A percentile compares a stretch with the other conserved stretches of the same genome.
Evolutionary conservation across 2,113 vertebrate genomes (phyloP).

Genomic region (Zosterops japonicus): DNA sequence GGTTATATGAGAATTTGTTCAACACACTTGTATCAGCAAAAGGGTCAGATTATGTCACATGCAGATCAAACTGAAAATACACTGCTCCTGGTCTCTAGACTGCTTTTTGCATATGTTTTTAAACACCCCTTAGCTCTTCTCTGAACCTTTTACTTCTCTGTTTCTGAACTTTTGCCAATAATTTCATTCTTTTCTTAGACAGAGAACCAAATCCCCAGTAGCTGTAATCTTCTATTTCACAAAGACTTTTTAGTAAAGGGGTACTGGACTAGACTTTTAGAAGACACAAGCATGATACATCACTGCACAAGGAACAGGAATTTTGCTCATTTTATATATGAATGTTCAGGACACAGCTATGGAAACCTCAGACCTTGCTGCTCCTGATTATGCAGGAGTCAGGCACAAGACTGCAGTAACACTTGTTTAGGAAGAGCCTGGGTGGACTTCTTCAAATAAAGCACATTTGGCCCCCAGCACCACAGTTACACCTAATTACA

Average conservation of each 20-base stretch:
- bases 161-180: neutral
- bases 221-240: neutral
- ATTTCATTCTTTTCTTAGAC: neutral
- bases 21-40: neutral
- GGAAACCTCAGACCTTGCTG: neutral
- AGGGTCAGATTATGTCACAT: neutral
- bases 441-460: neutral
- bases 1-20: neutral
- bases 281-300: rapidly evolving
- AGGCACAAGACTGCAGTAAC: neutral
- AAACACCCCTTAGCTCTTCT: neutral
- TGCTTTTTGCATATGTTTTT: rapidly evolving
- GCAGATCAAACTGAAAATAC: neutral
- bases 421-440: neutral
- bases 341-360: neutral
- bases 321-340: neutral
- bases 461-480: neutral
- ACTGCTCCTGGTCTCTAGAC: neutral
- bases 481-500: neutral
- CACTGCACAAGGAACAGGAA: neutral
- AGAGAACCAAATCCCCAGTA: neutral
- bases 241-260: neutral
- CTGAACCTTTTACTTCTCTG: neutral
- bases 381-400: neutral
- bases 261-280: neutral